Conservation (phyloP, 2,888 invertebrate genomes). For the Poecilobothrus nobilitatus region DNA sequence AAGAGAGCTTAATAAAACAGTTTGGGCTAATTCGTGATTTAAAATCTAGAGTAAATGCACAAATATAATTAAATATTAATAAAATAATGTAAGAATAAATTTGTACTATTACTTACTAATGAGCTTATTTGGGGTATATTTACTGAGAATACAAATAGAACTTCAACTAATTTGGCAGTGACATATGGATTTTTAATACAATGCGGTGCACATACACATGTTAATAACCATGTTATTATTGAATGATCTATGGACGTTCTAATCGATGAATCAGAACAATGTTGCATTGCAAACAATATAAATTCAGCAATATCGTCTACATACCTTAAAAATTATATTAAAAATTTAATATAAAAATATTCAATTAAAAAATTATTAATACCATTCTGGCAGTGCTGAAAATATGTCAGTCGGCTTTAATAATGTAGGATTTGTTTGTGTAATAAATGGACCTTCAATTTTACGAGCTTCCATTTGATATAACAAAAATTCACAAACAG, state of each 20-base stretch:
- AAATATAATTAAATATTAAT: slow-evolving; percentile 45
- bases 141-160: slow-evolving; percentile 70
- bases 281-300: slow-evolving; percentile 82
- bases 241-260: slow-evolving; percentile 71
- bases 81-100: neutral
- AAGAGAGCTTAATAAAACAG: slow-evolving; percentile 74
- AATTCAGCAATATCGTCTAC: slow-evolving; percentile 97
- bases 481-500: slow-evolving; percentile 71
- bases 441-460: slow-evolving; percentile 44
- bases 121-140: slow-evolving; percentile 50
- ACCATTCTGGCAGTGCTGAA: slow-evolving; percentile 89
- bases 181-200: slow-evolving; percentile 94
- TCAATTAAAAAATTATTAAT: neutral
- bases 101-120: slow-evolving; percentile 29
- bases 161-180: slow-evolving; percentile 92
- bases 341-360: neutral
- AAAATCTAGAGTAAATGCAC: slow-evolving; percentile 77
- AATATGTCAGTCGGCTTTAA: slow-evolving; percentile 64
- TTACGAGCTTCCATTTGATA: slow-evolving; percentile 53
- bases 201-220: slow-evolving; percentile 81
- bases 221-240: slow-evolving; percentile 78
- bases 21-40: slow-evolving; percentile 77
- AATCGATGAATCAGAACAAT: slow-evolving; percentile 56
- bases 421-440: slow-evolving; percentile 50
- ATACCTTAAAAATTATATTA: slow-evolving; percentile 43